Evolutionary conservation across 2,888 invertebrate species (phyloP), one percentile per base, ranked within the genome.

Genomic region (Drosophila koepferae): DNA sequence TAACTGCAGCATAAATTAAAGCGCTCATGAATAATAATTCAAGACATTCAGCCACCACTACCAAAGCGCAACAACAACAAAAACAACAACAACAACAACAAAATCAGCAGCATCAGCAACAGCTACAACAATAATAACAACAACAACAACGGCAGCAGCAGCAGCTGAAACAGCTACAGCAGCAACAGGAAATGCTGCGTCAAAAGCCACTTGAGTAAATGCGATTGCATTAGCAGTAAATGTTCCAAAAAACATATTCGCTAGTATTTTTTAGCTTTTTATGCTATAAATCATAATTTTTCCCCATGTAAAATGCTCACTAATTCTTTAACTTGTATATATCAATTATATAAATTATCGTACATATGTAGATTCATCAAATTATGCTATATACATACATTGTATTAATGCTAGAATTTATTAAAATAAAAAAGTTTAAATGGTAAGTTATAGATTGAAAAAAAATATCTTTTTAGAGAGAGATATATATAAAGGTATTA

Each of bases 1-100:
- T 72, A 86, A 86, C 85, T 86, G 89, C 86, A 86, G 86, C 85
- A 86, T 86, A 86, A 89, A 89, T 86, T 86, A 85, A 86, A 75
- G 85, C 79, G 60, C 86, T 86, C 82, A 86, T 86, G 86, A 86
- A 86, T 86, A 86, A 86, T 86, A 86, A 89, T 86, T 89, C 80
- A 89, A 89, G 89, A 82, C 86, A 83, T 73, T 70, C 71, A 72
- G 49, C 77, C 69, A 51, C 74, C 69, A 75, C 28, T 51, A 62
- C 53, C 58, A 51, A 43, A 63, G 46, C 40, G 28, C 62, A 16
- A 6, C 12, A 68, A 51, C 77, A 76, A 14, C 10, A 68, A 51
- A 73, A 76, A 14, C 49, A 66, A 12, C 53, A 62, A 4, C 59
- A 63, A 34, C 34, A 38, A 2, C 48, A 55, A 2, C 53, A 53